Base-by-base conservation (phyloP, 2,888 invertebrate species). In the Parapristionchus giblindavisi region DNA sequence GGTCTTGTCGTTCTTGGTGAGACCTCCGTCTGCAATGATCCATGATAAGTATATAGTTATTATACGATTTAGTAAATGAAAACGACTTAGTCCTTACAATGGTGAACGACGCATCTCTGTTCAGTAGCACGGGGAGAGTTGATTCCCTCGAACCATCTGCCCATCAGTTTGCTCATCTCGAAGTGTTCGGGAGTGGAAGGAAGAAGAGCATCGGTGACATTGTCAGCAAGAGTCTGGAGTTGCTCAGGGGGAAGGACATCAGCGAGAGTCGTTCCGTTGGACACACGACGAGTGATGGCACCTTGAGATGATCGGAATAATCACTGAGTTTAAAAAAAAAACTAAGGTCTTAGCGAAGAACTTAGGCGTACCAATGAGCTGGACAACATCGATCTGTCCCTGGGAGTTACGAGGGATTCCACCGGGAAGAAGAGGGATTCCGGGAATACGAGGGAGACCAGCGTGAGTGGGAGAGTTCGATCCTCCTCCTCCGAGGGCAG, bases 401-500 rank as follows among this genome's bases (percentile, higher is more conserved):
- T 86, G 85, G 14, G 87, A 78, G 79, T 87, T 86, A 68, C 87
- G 77, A 38, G 88, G 87, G 74, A 88, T 86, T 66, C 87, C 87
- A 68, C 85, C 86, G 72, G 87, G 87, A 48, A 87, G 83, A 51
- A 87, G 83, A 72, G 87, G 87, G 68, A 88, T 84, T 74, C 87
- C 87, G 73, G 87, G 87, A 56, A 87, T 85, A 72, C 86, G 80
- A 51, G 87, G 87, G 38, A 87, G 84, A 66, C 87, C 87, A 24
- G 87, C 87, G 77, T 86, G 84, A 17, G 85, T 81, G 72, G 87
- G 87, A 1, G 83, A 81, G 80, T 87, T 87, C 88, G 89, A 94
- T 85, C 92, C 93, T 68, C 94, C 82, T 60, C 89, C 89, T 3
- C 91, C 92, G 43, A 91, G 92, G 76, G 91, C 92, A 80, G 92